Conservation (phyloP, 2,888 invertebrate genomes). For the Campoplex nolae region DNA sequence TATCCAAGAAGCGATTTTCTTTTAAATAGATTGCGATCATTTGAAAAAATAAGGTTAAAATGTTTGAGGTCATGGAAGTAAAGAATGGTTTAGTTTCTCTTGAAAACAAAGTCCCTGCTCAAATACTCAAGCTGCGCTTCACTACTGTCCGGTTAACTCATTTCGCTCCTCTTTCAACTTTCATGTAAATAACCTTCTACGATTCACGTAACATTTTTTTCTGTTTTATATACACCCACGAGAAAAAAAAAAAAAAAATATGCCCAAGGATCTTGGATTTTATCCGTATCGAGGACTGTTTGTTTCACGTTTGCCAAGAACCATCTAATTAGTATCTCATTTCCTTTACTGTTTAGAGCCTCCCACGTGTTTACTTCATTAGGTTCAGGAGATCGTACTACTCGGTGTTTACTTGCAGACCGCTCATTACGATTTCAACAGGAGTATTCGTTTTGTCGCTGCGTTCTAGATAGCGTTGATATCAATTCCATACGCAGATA, state of each 20-base stretch:
- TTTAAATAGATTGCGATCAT: constrained; percentile 2
- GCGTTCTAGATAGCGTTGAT: not conserved
- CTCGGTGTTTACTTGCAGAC: not conserved
- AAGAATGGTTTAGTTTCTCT: not conserved
- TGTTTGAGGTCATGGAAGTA: not conserved
- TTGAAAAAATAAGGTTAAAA: not conserved
- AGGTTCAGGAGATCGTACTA: not conserved
- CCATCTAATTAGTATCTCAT: not conserved
- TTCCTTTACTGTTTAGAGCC: not conserved
- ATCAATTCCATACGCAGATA: not conserved
- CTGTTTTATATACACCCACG: not conserved
- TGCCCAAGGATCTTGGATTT: not conserved
- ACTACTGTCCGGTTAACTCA: not conserved
- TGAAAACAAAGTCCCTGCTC: not conserved
- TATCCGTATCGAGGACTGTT: not conserved
- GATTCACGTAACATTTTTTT: not conserved
- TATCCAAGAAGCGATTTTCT: not conserved
- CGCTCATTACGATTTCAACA: not conserved
- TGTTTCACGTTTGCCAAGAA: not conserved
- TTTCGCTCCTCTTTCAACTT: not conserved
- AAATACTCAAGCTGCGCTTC: not conserved
- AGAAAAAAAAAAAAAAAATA: not conserved
- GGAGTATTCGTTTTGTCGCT: not conserved
- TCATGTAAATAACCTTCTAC: not conserved
- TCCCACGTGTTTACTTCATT: not conserved